Evolutionary conservation across 2,888 invertebrate species (phyloP), one percentile per base, ranked within the genome.

Genomic region (Callyntrura sp.): DNA sequence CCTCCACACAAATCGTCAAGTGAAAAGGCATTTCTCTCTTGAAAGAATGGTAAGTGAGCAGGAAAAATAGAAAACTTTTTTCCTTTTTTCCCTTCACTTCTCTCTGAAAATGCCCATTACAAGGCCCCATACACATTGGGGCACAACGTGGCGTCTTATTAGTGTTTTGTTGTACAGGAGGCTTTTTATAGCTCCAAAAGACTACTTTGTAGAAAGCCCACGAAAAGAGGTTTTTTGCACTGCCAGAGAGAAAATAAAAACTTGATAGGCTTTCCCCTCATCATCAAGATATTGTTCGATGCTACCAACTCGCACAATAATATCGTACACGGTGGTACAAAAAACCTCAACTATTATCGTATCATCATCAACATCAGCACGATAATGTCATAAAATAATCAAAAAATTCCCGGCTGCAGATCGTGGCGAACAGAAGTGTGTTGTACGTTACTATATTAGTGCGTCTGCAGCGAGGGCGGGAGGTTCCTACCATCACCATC

Each of bases 1-100:
- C n/a, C n/a, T n/a, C n/a, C n/a, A 68, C 48, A 51, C 83, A 68
- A 68, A 83, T n/a, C n/a, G 81, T 60, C 60, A 43, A 55, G 83
- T 65, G n/a, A 48, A 51, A 25, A 51, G 23, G 12, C 51, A 51
- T 17, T n/a, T 43, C 23, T n/a, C n/a, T n/a, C n/a, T n/a, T 45
- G n/a, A 28, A 43, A 82, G 60, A 65, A 55, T 83, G 28, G 65
- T n/a, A 43, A 43, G 79, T 43, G 68, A 83, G 51, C 3, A 81
- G 45, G 14, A 60, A 83, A 43, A 43, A 81, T 25, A 45, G 28
- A 57, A 79, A 79, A 79, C 35, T 79, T 79, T 48, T 78, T 11
- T 17, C 20, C 17, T 55, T 57, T 79, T n/a, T n/a, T n/a, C n/a
- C n/a, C n/a, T n/a, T n/a, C n/a, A n/a, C n/a, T n/a, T n/a, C n/a